These are phyloP conservation scores for Bufotes viridis DNA, from an alignment of 2,797 vertebrate species.

Conservation along the genomic window DNA sequence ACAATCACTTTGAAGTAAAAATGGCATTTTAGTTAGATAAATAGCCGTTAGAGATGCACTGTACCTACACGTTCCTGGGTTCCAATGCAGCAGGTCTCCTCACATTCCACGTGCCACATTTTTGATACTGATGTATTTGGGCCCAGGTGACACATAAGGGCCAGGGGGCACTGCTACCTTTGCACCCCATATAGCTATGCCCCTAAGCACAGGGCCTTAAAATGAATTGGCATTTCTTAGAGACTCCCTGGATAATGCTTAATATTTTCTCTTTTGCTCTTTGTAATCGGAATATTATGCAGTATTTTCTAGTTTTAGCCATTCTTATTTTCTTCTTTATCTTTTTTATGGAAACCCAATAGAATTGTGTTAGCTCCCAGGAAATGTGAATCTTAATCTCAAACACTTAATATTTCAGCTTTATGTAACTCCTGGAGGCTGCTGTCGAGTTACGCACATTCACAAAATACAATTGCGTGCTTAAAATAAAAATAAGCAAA, in stretches of 20 bases:
- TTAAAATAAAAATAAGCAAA: not conserved
- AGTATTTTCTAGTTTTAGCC: not conserved
- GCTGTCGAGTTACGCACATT: not conserved
- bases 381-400: not conserved
- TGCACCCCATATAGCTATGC: not conserved
- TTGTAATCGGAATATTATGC: not conserved
- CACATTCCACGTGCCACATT: too few relatives aligned
- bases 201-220: not conserved
- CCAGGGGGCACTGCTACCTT: too few relatives aligned
- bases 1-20: too few relatives aligned
- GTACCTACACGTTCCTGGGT: too few relatives aligned
- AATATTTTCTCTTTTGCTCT: not conserved
- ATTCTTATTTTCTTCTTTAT: not conserved
- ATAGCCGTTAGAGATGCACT: too few relatives aligned
- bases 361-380: not conserved
- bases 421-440: not conserved
- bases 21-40: too few relatives aligned
- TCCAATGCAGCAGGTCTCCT: too few relatives aligned
- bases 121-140: too few relatives aligned
- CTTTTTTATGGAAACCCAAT: constrained; percentile 22
- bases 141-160: too few relatives aligned
- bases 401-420: constrained; percentile 9
- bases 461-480: not conserved
- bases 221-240: not conserved
- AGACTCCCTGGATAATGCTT: too few relatives aligned